Evolutionary conservation across 2,113 vertebrate genomes (phyloP), one percentile per base, ranked within the genome.

Genomic region (Rhipidura dahli): DNA sequence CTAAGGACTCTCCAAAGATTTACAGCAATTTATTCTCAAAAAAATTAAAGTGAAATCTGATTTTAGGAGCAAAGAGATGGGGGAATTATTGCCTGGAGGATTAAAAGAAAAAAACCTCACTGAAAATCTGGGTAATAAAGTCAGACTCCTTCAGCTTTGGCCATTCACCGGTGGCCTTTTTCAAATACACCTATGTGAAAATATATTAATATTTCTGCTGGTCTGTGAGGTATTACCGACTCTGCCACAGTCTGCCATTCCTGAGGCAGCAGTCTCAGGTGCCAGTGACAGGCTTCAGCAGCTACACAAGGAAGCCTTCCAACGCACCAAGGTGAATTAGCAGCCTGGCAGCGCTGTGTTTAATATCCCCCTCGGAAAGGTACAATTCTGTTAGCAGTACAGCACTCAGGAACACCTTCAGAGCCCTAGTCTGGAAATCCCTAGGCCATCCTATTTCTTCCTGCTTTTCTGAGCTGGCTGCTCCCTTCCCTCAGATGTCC

Each of bases 11-110:
- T 93, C 69, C 47, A 68, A 92, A 90, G 93, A 95, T 84, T 94
- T 91, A 73, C 89, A 82, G 81, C 57, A 93, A 77, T 87, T 91
- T 90, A 53, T 72, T 87, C 83, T 87, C 50, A 7, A 81, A 93
- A 94, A 95, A 95, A 94, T 65, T 91, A 90, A 93, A 95, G 85
- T 79, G 22, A 90, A 91, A 87, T 72, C 81, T 93, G 73, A 87
- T 89, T 94, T 89, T 82, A 64, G 59, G 37, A 85, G 72, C 11
- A 82, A 91, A 85, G 63, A 87, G 28, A 57, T 69, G 53, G 50
- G 33, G 20, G 7, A 87, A 87, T 65, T 76, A 83, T 72, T 93
- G 73, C 89, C 94, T 94, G 89, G 76, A 91, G 87, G 69, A 94
- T 91, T 94, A 89, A 79, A 75, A 75, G 26, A 4, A 54, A 89